Conservation (phyloP, 2,797 vertebrate species). For the Synaphobranchus kaupii region DNA sequence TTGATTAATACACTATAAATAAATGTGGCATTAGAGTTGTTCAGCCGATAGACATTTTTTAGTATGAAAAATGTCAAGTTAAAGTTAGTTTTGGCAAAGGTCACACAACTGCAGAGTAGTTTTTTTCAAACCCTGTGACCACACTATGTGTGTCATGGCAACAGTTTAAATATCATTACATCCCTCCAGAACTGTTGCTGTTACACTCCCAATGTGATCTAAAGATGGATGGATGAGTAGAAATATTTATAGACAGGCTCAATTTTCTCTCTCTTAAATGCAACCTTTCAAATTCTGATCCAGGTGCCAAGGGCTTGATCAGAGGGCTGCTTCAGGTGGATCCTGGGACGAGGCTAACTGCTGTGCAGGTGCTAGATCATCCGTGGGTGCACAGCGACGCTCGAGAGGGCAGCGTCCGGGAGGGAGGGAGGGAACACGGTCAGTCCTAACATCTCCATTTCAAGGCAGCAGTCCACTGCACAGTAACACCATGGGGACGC, state of each 20-base stretch:
- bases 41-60: not conserved
- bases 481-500: not conserved
- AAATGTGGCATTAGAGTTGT: not conserved
- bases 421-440: not conserved
- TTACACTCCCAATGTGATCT: not conserved
- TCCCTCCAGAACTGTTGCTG: not conserved
- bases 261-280: conserved; percentile 17
- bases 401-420: conserved; percentile 55
- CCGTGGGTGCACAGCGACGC: conserved; percentile 83
- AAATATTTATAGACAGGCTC: not conserved
- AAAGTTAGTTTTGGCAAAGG: not conserved
- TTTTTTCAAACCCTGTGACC: not conserved
- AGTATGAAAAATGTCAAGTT: not conserved
- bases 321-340: conserved; percentile 84
- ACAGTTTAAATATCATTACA: not conserved
- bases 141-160: not conserved
- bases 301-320: conserved; percentile 90
- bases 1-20: not conserved
- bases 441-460: not conserved
- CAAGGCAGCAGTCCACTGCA: conserved; percentile 18
- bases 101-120: not conserved
- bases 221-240: not conserved
- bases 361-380: conserved; percentile 83
- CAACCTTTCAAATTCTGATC: conserved; percentile 37
- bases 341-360: conserved; percentile 82